Conservation (phyloP, 2,888 invertebrate genomes). For the Nomada hirtipes region DNA sequence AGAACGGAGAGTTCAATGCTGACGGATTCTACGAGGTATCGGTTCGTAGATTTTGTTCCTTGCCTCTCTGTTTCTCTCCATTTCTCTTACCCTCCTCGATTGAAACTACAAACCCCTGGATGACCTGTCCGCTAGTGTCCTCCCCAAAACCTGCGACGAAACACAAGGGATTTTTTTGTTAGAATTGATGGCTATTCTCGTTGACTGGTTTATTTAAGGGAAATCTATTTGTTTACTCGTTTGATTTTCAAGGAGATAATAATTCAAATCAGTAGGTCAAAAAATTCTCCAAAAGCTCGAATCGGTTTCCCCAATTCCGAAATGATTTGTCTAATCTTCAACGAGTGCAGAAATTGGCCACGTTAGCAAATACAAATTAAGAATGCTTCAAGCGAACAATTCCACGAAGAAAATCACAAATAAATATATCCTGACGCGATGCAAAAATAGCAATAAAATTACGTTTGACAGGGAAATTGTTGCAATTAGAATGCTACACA, state of each 20-base stretch:
- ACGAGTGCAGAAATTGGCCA: too few relatives aligned
- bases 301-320: too few relatives aligned
- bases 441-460: background rate
- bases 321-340: too few relatives aligned
- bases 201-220: background rate
- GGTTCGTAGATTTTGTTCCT: background rate
- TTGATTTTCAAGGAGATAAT: background rate
- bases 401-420: too few relatives aligned
- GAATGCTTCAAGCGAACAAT: too few relatives aligned
- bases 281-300: too few relatives aligned
- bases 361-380: too few relatives aligned
- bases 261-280: background rate
- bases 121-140: background rate
- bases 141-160: slow-evolving; percentile 31
- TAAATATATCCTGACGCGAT: background rate
- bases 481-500: slow-evolving; percentile 42
- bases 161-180: background rate
- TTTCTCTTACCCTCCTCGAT: background rate
- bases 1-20: background rate
- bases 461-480: background rate
- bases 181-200: too few relatives aligned
- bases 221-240: background rate
- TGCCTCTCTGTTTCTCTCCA: background rate
- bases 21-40: background rate
- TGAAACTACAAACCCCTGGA: background rate